Conservation (phyloP, 2,888 invertebrate genomes). For the Callimorpha dominula region DNA sequence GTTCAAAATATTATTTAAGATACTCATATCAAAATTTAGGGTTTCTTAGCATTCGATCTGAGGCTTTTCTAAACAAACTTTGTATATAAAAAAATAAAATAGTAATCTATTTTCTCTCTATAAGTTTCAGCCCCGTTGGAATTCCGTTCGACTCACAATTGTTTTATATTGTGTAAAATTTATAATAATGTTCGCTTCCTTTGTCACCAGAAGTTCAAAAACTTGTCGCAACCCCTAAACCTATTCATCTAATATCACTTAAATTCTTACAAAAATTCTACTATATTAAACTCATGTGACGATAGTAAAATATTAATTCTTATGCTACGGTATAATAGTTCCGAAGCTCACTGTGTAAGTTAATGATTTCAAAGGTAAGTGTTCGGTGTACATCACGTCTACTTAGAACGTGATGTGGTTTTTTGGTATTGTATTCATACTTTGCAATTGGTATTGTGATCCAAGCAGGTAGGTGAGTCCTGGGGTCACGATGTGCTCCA, state of each 20-base stretch:
- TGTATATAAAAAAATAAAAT: too few relatives aligned
- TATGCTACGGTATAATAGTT: neutral
- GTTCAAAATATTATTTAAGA: too few relatives aligned
- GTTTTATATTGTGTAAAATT: neutral
- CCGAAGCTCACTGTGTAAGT: neutral
- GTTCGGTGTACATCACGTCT: neutral
- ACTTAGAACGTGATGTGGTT: neutral
- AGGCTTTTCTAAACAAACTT: too few relatives aligned
- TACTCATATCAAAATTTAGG: neutral
- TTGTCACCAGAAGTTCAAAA: neutral
- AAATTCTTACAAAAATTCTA: neutral
- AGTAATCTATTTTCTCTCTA: too few relatives aligned
- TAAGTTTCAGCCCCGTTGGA: too few relatives aligned
- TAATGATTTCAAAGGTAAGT: neutral
- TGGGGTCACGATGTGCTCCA: slow-evolving; percentile 54
- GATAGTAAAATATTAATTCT: neutral
- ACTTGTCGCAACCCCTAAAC: neutral
- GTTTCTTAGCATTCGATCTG: too few relatives aligned
- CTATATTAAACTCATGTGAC: neutral
- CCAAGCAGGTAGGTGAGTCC: slow-evolving; percentile 40
- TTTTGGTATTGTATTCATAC: slow-evolving; percentile 10
- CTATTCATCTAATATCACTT: too few relatives aligned
- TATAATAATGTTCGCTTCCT: neutral
- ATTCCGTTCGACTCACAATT: too few relatives aligned
- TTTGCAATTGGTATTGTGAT: slow-evolving; percentile 33